phyloP scores from a whole-genome alignment of 2,113 vertebrate species.

The Neogobius melanostomus region DNA sequence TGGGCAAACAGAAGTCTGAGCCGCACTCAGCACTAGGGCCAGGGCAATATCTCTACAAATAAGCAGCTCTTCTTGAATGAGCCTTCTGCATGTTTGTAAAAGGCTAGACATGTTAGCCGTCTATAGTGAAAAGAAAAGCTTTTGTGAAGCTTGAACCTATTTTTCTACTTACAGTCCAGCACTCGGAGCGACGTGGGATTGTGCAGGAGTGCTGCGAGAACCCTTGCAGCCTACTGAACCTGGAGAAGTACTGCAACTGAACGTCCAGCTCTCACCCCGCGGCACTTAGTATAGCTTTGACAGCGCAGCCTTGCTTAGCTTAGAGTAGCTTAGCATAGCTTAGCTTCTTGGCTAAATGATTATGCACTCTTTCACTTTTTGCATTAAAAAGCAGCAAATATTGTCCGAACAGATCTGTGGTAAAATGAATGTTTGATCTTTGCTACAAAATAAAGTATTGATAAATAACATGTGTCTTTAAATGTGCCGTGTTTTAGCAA shows the following conservation, averaged over 20 bases:
- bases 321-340: slow-evolving; percentile 15
- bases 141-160: no score
- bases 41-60: no score
- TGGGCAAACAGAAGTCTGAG: no score
- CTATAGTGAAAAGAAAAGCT: no score
- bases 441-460: slow-evolving; percentile 53
- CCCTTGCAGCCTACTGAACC: slow-evolving; percentile 82
- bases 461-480: not conserved
- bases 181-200: slow-evolving; percentile 68
- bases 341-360: slow-evolving; percentile 5
- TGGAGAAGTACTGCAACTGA: slow-evolving; percentile 87
- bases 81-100: no score
- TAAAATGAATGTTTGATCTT: slow-evolving; percentile 18
- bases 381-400: not conserved
- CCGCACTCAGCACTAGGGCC: no score
- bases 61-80: no score
- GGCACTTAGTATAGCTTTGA: not conserved
- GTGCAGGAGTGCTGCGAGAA: slow-evolving; percentile 86
- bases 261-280: not conserved
- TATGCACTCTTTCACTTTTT: not conserved
- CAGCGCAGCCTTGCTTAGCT: slow-evolving; percentile 4
- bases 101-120: no score
- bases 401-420: slow-evolving; percentile 9
- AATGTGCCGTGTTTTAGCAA: not conserved
- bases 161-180: not conserved